Conservation (phyloP, 2,888 invertebrate species). For the Amphimallon solstitiale region DNA sequence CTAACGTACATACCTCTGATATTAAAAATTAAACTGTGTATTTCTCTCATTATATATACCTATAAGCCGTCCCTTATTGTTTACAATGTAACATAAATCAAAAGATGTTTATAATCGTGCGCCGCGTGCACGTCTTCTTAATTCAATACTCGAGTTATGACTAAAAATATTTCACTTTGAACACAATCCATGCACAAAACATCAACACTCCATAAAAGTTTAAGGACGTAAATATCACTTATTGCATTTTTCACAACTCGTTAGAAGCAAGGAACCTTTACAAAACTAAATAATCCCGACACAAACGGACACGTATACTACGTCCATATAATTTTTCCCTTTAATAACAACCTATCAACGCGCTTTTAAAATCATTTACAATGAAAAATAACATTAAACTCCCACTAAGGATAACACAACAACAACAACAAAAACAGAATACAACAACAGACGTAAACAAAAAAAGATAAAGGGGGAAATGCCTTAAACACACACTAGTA, state of each 20-base stretch:
- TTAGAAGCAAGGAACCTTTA: neutral
- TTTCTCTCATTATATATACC: no score
- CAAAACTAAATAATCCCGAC: constrained; percentile 1
- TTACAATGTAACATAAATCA: no score
- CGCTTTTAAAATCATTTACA: constrained; percentile 46
- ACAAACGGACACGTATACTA: neutral
- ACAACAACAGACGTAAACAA: neutral
- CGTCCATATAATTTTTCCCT: constrained; percentile 31
- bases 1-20: no score
- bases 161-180: no score
- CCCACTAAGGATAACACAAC: constrained; percentile 42
- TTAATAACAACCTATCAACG: constrained; percentile 45
- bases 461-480: constrained; percentile 41
- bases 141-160: no score
- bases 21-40: no score
- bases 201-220: no score
- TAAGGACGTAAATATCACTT: constrained; percentile 13
- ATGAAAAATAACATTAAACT: constrained; percentile 44
- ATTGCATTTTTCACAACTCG: constrained; percentile 8
- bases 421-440: constrained; percentile 10
- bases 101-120: no score
- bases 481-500: constrained; percentile 46
- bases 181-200: neutral
- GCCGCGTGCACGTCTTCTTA: no score
- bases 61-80: no score